Base-by-base conservation (phyloP, 2,888 invertebrate genomes). In the Carabus problematicus region DNA sequence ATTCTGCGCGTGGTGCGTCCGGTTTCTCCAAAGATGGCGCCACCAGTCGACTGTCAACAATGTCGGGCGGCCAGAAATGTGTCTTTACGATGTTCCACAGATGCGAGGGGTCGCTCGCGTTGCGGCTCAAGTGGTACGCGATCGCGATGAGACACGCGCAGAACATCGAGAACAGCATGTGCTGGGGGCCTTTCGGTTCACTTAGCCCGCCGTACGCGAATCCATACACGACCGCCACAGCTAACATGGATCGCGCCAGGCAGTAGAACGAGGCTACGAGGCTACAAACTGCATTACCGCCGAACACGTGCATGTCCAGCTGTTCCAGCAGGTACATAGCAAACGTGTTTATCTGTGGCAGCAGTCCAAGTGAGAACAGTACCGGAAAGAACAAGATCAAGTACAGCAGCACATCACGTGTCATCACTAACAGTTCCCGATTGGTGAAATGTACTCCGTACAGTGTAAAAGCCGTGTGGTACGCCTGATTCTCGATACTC, bases 291-390 rank as follows among this genome's bases (percentile, higher is more conserved):
- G 95, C 95, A 77, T 93, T 95, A 0, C 95, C 95, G 1, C 95
- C 95, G 77, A 95, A 95, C 1, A 93, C 79, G 77, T 94, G 93
- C 90, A 92, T 97, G 81, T 91, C 98, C 77, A 89, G 87, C 85
- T 99, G 99, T 81, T 99, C 99, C 74, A 98, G 84, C n/a, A 96
- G 84, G 81, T 98, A 98, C 92, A 97, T 95, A 8, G 92, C 82
- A 80, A 98, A 97, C 0, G 99, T 99, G 79, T 97, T 98, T 64
- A 98, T 93, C 84, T 94, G 99, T 3, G 99, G 99, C 77, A 99
- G 93, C 55, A 99, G 84, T 0, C 99, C 99, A 72, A 98, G 84
- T 55, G 96, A 97, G 82, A 98, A 98, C 39, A 97, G 88, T 58
- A 98, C 78, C 0, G 99, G 99, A 81, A 98, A 95, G 80, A 93